Evolutionary conservation across 1,140 invertebrate genomes (phyloP).

Genomic region (Drosophila virilis): DNA sequence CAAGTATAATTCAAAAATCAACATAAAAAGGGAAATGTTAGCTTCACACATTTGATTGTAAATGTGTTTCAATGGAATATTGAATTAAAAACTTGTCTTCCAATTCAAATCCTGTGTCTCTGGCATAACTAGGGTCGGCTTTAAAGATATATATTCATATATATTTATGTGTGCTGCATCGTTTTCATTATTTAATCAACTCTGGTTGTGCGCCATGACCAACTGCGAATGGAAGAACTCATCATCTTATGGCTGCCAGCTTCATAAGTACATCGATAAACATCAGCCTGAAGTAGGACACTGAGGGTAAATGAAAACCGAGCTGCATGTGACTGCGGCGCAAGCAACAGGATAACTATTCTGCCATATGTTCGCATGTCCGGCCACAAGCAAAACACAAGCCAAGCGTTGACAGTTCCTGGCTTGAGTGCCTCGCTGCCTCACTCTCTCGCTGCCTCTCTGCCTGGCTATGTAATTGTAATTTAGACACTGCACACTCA

Average conservation of each 20-base stretch:
- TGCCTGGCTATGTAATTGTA: constrained; percentile 65
- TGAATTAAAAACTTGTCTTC: too few relatives aligned
- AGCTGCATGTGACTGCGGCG: constrained; percentile 48
- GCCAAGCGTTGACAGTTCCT: constrained; percentile 50
- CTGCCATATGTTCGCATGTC: constrained; percentile 72
- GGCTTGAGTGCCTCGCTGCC: constrained; percentile 46
- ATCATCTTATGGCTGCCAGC: constrained; percentile 48
- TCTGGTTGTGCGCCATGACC: constrained; percentile 23
- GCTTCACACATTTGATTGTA: too few relatives aligned
- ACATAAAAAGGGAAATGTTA: too few relatives aligned
- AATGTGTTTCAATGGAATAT: too few relatives aligned
- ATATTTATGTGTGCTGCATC: constrained; percentile 4
- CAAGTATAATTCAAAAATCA: too few relatives aligned
- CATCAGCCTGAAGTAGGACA: constrained; percentile 51
- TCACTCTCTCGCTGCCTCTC: constrained; percentile 9
- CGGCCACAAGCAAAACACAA: constrained; percentile 48
- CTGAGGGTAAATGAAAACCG: constrained; percentile 48
- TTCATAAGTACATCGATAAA: constrained; percentile 63
- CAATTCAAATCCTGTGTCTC: too few relatives aligned
- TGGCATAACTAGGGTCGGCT: too few relatives aligned
- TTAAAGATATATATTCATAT: too few relatives aligned
- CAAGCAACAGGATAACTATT: constrained; percentile 78
- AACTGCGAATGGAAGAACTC: constrained; percentile 42
- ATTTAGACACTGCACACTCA: constrained; percentile 59
- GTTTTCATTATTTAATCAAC: constrained; percentile 43